phyloP scores from a whole-genome alignment of 2,888 invertebrate genomes.

The Xestia rhomboidea region DNA sequence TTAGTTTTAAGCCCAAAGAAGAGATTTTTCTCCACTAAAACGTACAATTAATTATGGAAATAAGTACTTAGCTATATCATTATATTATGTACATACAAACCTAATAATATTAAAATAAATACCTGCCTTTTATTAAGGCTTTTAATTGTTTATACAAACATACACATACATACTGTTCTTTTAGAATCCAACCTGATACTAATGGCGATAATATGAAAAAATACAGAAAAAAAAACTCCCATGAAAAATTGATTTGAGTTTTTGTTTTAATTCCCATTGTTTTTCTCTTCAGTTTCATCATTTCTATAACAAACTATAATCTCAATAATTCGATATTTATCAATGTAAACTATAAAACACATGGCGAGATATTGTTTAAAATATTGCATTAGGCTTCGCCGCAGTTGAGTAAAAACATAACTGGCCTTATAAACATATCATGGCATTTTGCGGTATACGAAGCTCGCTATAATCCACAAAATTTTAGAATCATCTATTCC shows the following conservation, averaged over 20 bases:
- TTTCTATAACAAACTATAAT: background rate
- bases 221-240: background rate
- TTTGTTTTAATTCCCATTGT: background rate
- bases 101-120: slow-evolving; percentile 9
- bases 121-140: background rate
- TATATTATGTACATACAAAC: background rate
- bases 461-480: background rate
- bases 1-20: slow-evolving; percentile 52
- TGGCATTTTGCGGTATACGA: background rate
- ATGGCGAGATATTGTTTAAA: too few relatives aligned
- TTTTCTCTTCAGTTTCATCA: background rate
- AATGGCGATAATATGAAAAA: background rate
- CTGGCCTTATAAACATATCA: background rate
- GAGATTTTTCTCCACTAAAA: slow-evolving; percentile 76
- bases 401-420: background rate
- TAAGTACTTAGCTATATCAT: background rate
- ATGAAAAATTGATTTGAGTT: too few relatives aligned
- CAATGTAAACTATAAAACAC: background rate
- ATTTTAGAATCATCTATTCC: background rate
- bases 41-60: background rate
- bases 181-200: background rate
- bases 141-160: background rate
- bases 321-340: background rate
- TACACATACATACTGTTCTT: too few relatives aligned
- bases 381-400: too few relatives aligned